Percentiles rank a stretch among this genome's conserved stretches.
These are phyloP conservation scores for Panopea generosa DNA, from an alignment of 2,888 invertebrate species.

Conservation along the genomic window DNA sequence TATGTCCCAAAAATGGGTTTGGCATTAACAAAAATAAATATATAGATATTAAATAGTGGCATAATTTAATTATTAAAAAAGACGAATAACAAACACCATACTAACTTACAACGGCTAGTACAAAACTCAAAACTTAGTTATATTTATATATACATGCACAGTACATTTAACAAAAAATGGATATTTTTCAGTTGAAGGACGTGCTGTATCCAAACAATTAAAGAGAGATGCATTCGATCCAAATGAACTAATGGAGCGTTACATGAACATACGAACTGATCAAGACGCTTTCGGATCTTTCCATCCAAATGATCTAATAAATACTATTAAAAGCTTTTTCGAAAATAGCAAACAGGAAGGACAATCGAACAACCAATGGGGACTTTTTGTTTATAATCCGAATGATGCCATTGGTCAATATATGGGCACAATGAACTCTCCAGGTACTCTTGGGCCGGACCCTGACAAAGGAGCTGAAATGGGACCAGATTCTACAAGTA, in stretches of 20 bases:
- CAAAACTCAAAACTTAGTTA: no score
- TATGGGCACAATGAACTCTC: constrained; percentile 23
- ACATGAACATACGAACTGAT: constrained; percentile 59
- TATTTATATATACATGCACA: no score
- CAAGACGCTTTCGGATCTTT: constrained; percentile 57
- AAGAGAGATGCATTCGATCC: constrained; percentile 55
- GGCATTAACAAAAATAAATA: no score
- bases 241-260: constrained; percentile 52
- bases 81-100: no score
- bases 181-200: no score
- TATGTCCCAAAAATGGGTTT: no score
- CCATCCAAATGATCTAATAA: constrained; percentile 56
- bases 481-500: constrained; percentile 1
- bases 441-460: constrained; percentile 36
- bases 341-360: constrained; percentile 15
- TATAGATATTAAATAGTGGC: no score
- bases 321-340: constrained; percentile 49
- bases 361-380: constrained; percentile 31
- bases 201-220: no score
- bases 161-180: no score
- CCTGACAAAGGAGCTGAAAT: not conserved
- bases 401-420: constrained; percentile 50
- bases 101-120: no score
- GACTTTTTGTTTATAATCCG: constrained; percentile 52
- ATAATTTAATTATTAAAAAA: no score